Percentiles rank a stretch among this genome's conserved stretches.
Evolutionary conservation across 1,140 invertebrate species (phyloP).

Genomic region (Caerostris extrusa): DNA sequence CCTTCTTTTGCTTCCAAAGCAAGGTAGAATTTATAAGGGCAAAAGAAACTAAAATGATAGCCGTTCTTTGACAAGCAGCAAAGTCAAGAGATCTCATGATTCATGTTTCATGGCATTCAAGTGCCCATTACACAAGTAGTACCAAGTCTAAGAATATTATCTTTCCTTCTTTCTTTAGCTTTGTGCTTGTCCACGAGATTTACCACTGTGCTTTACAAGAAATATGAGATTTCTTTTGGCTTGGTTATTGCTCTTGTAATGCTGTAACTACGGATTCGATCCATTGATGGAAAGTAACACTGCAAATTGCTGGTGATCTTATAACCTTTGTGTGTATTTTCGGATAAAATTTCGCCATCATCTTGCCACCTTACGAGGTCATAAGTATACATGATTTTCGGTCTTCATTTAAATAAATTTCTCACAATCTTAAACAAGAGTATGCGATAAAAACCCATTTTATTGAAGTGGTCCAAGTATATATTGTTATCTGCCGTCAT

Average conservation of each 20-base stretch:
- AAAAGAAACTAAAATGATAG: conserved; percentile 37
- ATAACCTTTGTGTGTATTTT: conserved; percentile 39
- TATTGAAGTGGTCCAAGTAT: no score
- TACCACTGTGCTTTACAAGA: conserved; percentile 50
- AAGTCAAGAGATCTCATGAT: conserved; percentile 67
- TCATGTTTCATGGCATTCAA: conserved; percentile 72
- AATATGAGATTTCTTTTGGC: conserved; percentile 66
- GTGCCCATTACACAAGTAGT: conserved; percentile 68
- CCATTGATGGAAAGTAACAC: neutral
- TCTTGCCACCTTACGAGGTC: neutral
- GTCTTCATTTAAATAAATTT: neutral
- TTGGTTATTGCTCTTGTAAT: conserved; percentile 61
- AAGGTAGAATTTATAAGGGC: conserved; percentile 21
- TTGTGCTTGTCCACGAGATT: conserved; percentile 65
- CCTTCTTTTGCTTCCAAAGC: neutral
- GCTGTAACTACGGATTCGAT: conserved; percentile 16
- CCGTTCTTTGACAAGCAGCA: conserved; percentile 47
- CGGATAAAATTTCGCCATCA: neutral
- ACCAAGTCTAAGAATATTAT: conserved; percentile 59
- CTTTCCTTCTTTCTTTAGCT: conserved; percentile 54
- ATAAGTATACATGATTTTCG: conserved; percentile 4
- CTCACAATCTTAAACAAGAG: neutral
- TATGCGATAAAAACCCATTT: neutral
- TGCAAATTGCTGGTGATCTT: conserved; percentile 19
- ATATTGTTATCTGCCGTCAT: no score